Evolutionary conservation across 1,140 invertebrate genomes (phyloP).

Genomic region (Geopemphigus sp.): DNA sequence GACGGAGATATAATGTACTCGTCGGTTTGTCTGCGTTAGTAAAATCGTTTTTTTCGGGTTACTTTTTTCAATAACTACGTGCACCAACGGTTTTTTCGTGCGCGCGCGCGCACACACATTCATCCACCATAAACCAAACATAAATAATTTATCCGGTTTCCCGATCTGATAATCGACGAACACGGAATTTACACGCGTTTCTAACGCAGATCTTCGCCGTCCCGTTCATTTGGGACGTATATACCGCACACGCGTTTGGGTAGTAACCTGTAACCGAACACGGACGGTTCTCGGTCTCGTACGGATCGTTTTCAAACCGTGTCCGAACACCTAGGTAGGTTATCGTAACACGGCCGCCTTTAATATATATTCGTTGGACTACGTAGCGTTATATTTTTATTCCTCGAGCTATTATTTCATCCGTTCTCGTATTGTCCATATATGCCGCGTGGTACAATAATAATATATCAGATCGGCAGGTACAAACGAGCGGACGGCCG

Average conservation of each 20-base stretch:
- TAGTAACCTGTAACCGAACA: neutral
- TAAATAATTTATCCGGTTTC: constrained; percentile 40
- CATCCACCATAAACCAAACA: neutral
- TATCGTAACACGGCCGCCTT: too few species aligned
- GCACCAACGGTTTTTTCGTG: neutral
- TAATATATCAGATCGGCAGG: neutral
- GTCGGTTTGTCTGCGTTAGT: constrained; percentile 46
- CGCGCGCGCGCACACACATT: neutral
- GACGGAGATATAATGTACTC: constrained; percentile 31
- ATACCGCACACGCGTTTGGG: too few species aligned
- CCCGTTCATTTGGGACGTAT: neutral
- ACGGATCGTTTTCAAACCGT: too few species aligned
- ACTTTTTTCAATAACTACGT: constrained; percentile 37
- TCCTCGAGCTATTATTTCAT: too few species aligned
- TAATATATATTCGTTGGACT: too few species aligned
- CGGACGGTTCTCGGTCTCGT: too few species aligned
- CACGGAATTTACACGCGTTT: constrained; percentile 25
- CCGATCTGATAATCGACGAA: constrained; percentile 28
- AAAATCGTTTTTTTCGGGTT: constrained; percentile 27
- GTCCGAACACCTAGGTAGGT: too few species aligned
- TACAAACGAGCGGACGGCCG: neutral
- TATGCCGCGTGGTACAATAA: too few species aligned
- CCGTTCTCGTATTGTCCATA: neutral
- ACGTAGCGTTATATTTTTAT: too few species aligned
- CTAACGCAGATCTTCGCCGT: neutral